Conservation (phyloP, 1,140 invertebrate genomes). For the Cataglyphis hispanica region DNA sequence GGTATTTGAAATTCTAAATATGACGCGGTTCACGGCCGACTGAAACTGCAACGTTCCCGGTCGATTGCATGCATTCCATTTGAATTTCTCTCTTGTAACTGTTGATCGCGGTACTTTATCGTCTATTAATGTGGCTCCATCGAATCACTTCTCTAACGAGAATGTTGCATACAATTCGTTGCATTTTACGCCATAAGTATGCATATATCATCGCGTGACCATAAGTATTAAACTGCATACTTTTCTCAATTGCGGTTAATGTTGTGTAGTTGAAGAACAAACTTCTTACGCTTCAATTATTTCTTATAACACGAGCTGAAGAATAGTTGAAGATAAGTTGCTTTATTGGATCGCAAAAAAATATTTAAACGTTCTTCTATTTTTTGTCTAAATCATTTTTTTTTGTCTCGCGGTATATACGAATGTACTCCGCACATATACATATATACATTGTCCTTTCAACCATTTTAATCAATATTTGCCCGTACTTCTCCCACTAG, state of each 20-base stretch:
- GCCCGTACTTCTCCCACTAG: background rate
- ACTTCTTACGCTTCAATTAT: background rate
- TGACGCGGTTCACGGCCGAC: constrained; percentile 9
- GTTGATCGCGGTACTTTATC: constrained; percentile 53
- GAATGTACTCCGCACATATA: background rate
- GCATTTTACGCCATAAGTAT: constrained; percentile 31
- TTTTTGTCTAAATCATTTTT: constrained; percentile 7
- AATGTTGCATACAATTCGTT: background rate
- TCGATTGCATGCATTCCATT: constrained; percentile 48
- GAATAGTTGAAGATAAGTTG: background rate
- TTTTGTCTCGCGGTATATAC: background rate
- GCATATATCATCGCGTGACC: constrained; percentile 14
- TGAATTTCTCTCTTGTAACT: constrained; percentile 44
- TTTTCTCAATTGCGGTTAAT: constrained; percentile 25
- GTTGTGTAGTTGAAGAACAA: background rate
- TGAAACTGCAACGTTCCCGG: constrained; percentile 27
- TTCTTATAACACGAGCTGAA: background rate
- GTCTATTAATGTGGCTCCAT: constrained; percentile 42
- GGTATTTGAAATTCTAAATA: constrained; percentile 47
- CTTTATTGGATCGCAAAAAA: background rate
- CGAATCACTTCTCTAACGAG: background rate
- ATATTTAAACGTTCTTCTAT: background rate
- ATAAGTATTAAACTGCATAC: background rate
- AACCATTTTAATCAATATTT: constrained; percentile 53
- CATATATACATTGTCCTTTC: constrained; percentile 30